phyloP scores from a whole-genome alignment of 2,797 vertebrate species.

The Pipistrellus kuhlii region DNA sequence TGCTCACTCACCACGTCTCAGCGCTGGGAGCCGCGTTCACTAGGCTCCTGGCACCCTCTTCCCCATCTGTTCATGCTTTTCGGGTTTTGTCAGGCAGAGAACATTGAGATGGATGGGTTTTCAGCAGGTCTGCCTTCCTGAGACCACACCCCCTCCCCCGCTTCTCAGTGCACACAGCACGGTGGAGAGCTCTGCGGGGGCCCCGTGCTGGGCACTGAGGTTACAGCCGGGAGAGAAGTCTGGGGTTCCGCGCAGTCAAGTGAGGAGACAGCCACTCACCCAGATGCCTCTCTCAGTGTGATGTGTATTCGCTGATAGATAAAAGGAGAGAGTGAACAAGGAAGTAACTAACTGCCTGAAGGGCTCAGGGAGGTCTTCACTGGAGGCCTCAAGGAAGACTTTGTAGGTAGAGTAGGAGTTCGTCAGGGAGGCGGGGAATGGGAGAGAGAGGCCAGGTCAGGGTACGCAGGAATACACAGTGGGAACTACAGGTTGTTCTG shows the following conservation, averaged over 20 bases:
- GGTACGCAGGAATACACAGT: background rate
- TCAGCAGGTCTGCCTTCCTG: background rate
- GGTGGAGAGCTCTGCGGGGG: background rate
- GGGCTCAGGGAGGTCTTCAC: background rate
- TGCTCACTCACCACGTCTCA: background rate
- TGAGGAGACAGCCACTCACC: background rate
- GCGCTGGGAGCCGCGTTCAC: background rate
- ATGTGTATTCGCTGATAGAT: accelerated
- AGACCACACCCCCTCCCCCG: background rate
- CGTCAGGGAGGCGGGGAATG: background rate
- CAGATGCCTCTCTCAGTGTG: background rate
- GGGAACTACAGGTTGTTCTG: background rate
- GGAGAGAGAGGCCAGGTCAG: background rate
- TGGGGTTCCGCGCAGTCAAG: background rate
- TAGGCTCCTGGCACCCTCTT: background rate
- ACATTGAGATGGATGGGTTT: conserved; percentile 59
- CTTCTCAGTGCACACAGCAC: background rate
- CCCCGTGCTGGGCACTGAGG: background rate
- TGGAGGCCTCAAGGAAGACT: background rate
- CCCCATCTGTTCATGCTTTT: conserved; percentile 27
- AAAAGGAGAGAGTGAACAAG: background rate
- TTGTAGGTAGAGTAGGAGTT: background rate
- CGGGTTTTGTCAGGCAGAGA: background rate
- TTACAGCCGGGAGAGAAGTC: background rate
- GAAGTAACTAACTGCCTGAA: background rate